phyloP scores from a whole-genome alignment of 2,113 vertebrate species.

The Romanogobio albipinnatus region DNA sequence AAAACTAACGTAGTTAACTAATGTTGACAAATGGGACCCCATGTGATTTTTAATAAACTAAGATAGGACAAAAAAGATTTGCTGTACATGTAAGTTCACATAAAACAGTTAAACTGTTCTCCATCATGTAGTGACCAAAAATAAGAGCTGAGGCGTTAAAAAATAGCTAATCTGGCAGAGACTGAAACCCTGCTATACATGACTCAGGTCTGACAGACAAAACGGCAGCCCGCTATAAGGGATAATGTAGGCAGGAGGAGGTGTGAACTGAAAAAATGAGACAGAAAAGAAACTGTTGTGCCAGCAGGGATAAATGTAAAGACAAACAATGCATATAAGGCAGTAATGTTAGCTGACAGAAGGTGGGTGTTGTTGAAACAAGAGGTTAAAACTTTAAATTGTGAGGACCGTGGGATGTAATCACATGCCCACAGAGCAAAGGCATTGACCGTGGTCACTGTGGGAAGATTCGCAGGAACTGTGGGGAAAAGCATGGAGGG shows the following conservation, averaged over 20 bases:
- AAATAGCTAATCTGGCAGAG: slow-evolving; percentile 22
- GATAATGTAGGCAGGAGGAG: slow-evolving; percentile 39
- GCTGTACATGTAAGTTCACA: neutral
- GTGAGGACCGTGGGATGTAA: slow-evolving; percentile 3
- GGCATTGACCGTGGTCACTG: slow-evolving; percentile 34
- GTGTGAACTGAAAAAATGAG: slow-evolving; percentile 16
- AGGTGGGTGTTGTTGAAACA: slow-evolving; percentile 27
- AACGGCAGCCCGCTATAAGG: slow-evolving; percentile 12
- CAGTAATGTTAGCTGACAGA: slow-evolving; percentile 21
- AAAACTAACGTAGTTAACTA: too few relatives aligned
- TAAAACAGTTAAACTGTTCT: neutral
- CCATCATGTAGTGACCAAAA: slow-evolving; percentile 16
- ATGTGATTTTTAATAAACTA: too few relatives aligned
- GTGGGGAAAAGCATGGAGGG: slow-evolving; percentile 20
- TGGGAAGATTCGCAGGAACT: slow-evolving; percentile 25
- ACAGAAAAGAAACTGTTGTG: slow-evolving; percentile 35
- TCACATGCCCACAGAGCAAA: slow-evolving; percentile 21
- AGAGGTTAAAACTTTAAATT: slow-evolving; percentile 9
- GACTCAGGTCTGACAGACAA: slow-evolving; percentile 38
- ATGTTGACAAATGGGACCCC: too few relatives aligned
- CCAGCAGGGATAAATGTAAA: slow-evolving; percentile 15
- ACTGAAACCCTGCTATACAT: slow-evolving; percentile 12
- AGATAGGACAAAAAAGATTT: neutral
- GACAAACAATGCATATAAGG: slow-evolving; percentile 10
- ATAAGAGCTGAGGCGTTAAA: slow-evolving; percentile 12